Conservation (phyloP, 2,797 vertebrate species). For the Hemibagrus guttatus region DNA sequence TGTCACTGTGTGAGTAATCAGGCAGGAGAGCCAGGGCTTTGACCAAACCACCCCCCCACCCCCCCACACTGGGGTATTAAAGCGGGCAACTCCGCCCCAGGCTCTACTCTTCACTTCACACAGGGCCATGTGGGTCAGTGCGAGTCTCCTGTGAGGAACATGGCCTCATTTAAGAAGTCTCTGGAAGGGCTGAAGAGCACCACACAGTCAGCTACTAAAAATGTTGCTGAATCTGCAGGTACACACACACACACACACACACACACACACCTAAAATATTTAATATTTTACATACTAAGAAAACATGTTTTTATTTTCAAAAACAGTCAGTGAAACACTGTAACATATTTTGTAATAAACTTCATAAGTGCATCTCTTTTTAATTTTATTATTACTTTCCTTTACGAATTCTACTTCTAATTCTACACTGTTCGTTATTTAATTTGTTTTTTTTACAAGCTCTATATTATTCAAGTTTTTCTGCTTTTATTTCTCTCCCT, state of each 20-base stretch:
- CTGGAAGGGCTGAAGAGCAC: slow-evolving; percentile 72
- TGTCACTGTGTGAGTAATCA: slow-evolving; percentile 72
- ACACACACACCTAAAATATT: neutral
- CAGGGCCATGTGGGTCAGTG: slow-evolving; percentile 49
- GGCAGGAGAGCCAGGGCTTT: slow-evolving; percentile 47
- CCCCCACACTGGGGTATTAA: slow-evolving; percentile 70
- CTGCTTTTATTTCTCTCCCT: neutral
- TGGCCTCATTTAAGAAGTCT: slow-evolving; percentile 81
- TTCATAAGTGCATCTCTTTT: neutral
- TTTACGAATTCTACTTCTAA: neutral
- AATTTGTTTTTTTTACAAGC: no score
- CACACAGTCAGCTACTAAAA: slow-evolving; percentile 70
- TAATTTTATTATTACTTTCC: neutral
- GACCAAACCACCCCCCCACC: slow-evolving; percentile 55
- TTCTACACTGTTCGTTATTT: no score
- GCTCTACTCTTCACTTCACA: slow-evolving; percentile 48
- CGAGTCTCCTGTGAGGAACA: slow-evolving; percentile 57
- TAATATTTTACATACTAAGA: no score
- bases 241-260: slow-evolving; percentile 33
- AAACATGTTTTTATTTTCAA: no score
- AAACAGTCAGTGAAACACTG: no score
- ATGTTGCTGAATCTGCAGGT: slow-evolving; percentile 72
- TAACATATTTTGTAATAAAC: no score
- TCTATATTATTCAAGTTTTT: neutral
- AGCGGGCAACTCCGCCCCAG: slow-evolving; percentile 45